These are phyloP conservation scores for Pandemis cinnamomeana DNA, from an alignment of 2,888 invertebrate species.

Conservation along the genomic window DNA sequence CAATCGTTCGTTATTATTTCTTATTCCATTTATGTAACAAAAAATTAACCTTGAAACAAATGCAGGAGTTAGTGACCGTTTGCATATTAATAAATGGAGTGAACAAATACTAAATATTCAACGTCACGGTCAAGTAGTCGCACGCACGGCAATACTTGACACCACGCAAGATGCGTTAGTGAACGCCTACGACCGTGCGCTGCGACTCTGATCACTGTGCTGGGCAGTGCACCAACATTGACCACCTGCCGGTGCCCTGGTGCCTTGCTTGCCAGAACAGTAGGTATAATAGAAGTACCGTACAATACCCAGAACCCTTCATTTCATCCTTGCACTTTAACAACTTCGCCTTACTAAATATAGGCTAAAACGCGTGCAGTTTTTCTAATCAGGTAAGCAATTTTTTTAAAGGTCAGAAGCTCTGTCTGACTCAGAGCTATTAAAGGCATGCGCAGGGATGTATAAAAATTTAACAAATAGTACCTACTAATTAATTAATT, in stretches of 20 bases:
- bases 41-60: slow-evolving; percentile 75
- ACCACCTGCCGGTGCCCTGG: background rate
- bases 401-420: slow-evolving; percentile 55
- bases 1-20: slow-evolving; percentile 56
- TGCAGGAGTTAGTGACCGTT: slow-evolving; percentile 71
- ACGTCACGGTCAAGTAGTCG: slow-evolving; percentile 71
- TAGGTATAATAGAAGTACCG: background rate
- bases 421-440: slow-evolving; percentile 43
- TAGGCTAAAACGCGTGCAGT: slow-evolving; percentile 46
- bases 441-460: slow-evolving; percentile 59
- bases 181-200: background rate
- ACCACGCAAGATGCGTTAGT: slow-evolving; percentile 32
- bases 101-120: slow-evolving; percentile 75
- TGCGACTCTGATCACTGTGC: background rate
- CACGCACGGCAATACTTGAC: slow-evolving; percentile 57
- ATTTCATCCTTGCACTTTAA: background rate
- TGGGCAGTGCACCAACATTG: background rate
- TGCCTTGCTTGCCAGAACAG: background rate
- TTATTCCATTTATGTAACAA: slow-evolving; percentile 60
- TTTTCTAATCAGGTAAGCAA: slow-evolving; percentile 40
- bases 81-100: slow-evolving; percentile 72
- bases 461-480: slow-evolving; percentile 48
- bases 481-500: no score
- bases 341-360: slow-evolving; percentile 43
- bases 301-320: background rate